Base-by-base conservation (phyloP, 2,888 invertebrate species). In the Notocelia uddmanniana region DNA sequence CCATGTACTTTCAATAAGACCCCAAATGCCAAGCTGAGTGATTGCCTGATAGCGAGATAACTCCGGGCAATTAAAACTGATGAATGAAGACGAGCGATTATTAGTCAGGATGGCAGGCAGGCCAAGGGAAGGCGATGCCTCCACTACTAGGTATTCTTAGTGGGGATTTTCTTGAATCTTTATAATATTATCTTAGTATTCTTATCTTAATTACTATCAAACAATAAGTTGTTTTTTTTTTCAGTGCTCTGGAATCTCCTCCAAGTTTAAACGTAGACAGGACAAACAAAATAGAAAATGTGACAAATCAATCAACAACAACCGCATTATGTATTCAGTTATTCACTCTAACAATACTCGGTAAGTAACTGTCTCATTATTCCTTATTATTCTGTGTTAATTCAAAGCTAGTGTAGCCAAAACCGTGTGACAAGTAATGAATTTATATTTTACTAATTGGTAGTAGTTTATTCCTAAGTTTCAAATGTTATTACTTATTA, bases 11-110 rank as follows among this genome's bases (percentile, higher is more conserved):
- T 74, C 70, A 70, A 54, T 50, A 68, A 54, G 68, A 62, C 34
- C 60, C 60, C 31, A 62, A 62, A 60, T 67, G 67, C 15, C 23
- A 48, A 34, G 48, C 10, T 23, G 34, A 18, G 60, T n/a, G 48
- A 48, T 67, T 55, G 57, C 19, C 26, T 67, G 71, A 60, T 67
- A 50, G 48, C 55, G 48, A 60, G 55, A 72, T 62, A 68, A 48
- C 50, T 66, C 41, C 15, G 59, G 37, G 37, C 62, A 68, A 62
- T 72, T 79, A 78, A 79, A 80, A 80, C 78, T 78, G 78, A 91
- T 92, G 91, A 88, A 82, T 80, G 89, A 90, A 86, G 83, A 85
- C 80, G 85, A 86, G 76, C 81, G 78, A 81, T 84, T 91, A 76
- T 79, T 90, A 83, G 77, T 79, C 74, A 79, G 75, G 76, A 77